phyloP scores from a whole-genome alignment of 2,113 vertebrate species.

The Leucopsar rothschildi region DNA sequence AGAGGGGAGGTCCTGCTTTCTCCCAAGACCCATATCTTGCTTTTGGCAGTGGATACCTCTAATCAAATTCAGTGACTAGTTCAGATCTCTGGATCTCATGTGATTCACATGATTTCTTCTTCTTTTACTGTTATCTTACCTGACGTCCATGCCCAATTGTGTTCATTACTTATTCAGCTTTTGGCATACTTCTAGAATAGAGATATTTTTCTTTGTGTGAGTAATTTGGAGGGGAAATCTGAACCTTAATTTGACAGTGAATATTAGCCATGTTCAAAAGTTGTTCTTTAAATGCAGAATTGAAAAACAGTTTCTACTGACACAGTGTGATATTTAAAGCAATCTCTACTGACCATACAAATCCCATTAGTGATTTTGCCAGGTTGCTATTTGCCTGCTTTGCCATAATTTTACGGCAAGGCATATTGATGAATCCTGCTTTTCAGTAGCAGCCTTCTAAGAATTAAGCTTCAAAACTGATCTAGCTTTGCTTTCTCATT shows the following conservation, averaged over 20 bases:
- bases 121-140: not conserved
- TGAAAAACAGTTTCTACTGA: not conserved
- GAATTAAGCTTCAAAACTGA: slow-evolving; percentile 18
- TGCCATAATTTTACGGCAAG: not conserved
- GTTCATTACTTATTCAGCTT: not conserved
- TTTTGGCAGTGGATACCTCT: not conserved
- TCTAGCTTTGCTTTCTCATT: slow-evolving; percentile 3
- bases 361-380: slow-evolving; percentile 16
- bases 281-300: not conserved
- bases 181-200: not conserved
- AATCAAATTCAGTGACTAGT: not conserved
- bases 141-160: not conserved
- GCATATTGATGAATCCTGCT: slow-evolving; percentile 10
- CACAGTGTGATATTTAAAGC: not conserved
- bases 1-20: not conserved
- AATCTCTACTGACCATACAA: slow-evolving; percentile 13
- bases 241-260: not conserved
- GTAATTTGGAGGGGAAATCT: not conserved
- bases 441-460: slow-evolving; percentile 24
- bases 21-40: not conserved
- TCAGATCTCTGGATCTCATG: not conserved
- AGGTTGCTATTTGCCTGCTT: not conserved
- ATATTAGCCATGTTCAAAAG: not conserved
- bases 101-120: not conserved
- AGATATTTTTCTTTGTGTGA: not conserved